These are phyloP conservation scores for Palaemon carinicauda DNA, from an alignment of 1,140 invertebrate genomes.

Conservation along the genomic window DNA sequence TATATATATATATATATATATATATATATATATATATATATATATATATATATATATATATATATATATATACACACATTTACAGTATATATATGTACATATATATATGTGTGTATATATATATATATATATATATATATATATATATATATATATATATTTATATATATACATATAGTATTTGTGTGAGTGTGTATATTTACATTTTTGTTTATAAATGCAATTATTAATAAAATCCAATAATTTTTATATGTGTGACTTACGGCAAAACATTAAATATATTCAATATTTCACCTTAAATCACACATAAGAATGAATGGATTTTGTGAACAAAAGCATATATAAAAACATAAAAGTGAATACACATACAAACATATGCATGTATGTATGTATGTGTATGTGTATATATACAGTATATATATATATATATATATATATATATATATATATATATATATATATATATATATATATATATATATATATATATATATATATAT, in stretches of 20 bases:
- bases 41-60: not conserved
- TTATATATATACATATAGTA: not conserved
- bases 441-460: not conserved
- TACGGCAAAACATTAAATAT: too few relatives aligned
- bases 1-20: slow-evolving; percentile 1
- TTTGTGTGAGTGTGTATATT: too few relatives aligned
- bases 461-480: not conserved
- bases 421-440: not conserved
- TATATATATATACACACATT: not conserved
- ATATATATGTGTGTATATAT: not conserved
- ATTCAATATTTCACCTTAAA: not conserved
- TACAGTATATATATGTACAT: not conserved
- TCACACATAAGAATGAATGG: too few relatives aligned
- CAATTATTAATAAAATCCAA: too few relatives aligned
- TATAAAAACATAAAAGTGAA: too few relatives aligned
- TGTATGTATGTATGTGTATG: not conserved
- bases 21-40: slow-evolving; percentile 1
- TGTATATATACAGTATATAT: not conserved
- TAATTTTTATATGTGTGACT: too few relatives aligned
- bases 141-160: slow-evolving; percentile 4
- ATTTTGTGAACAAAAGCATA: too few relatives aligned
- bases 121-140: not conserved
- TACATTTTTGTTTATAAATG: too few relatives aligned
- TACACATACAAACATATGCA: too few relatives aligned
- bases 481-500: too few relatives aligned